Conservation (phyloP, 2,113 vertebrate genomes). For the Notothenia rossii region DNA sequence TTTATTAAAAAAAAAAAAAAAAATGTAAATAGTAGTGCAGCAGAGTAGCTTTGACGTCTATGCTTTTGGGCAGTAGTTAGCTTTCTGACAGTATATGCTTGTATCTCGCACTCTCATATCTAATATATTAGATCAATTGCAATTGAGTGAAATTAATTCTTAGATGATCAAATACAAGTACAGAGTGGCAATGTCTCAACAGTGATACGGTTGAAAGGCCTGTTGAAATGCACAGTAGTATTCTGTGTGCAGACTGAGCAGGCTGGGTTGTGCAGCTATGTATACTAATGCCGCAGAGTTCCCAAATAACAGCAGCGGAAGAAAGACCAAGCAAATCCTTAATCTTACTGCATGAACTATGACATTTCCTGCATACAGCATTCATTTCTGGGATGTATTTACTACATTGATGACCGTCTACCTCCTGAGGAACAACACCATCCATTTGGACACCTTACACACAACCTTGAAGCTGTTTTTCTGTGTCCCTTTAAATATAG, state of each 20-base stretch:
- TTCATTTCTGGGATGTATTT: slow-evolving; percentile 29
- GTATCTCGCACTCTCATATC: slow-evolving; percentile 21
- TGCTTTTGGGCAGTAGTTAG: slow-evolving; percentile 18
- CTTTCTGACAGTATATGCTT: slow-evolving; percentile 10
- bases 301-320: slow-evolving; percentile 27
- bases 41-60: slow-evolving; percentile 35
- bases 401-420: slow-evolving; percentile 13
- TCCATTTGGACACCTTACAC: neutral
- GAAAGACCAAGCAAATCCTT: slow-evolving; percentile 11
- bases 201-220: slow-evolving; percentile 56
- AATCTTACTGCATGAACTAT: slow-evolving; percentile 19
- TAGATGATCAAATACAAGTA: slow-evolving; percentile 62
- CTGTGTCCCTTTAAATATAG: slow-evolving; percentile 51
- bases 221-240: slow-evolving; percentile 69
- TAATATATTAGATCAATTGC: slow-evolving; percentile 50
- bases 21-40: neutral
- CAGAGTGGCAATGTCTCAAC: slow-evolving; percentile 40
- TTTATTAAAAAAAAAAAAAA: no score
- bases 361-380: neutral
- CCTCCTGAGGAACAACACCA: neutral
- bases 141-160: slow-evolving; percentile 47
- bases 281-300: slow-evolving; percentile 67
- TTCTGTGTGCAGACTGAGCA: slow-evolving; percentile 55
- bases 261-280: slow-evolving; percentile 55
- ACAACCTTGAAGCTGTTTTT: slow-evolving; percentile 33